Conservation (phyloP, 35 echinoderm and acorn worm genomes). For the Nesometra sesokonis region DNA sequence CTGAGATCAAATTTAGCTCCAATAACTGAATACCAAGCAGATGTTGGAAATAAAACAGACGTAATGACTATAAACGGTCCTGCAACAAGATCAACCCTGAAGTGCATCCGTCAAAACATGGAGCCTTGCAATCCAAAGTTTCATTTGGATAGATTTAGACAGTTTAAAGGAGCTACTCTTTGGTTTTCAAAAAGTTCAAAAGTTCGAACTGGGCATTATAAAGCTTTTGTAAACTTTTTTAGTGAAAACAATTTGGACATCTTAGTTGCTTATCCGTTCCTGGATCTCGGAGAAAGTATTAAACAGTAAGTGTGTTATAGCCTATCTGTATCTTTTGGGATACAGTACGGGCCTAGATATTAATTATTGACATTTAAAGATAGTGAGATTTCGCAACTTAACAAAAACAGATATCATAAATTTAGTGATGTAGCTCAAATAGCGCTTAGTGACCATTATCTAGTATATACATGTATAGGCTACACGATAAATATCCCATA, state of each 20-base stretch:
- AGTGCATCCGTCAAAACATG: background rate
- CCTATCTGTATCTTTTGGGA: too few relatives aligned
- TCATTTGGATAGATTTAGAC: background rate
- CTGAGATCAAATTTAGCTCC: conserved; percentile 22
- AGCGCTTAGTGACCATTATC: too few relatives aligned
- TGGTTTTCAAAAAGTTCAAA: background rate
- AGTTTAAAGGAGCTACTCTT: background rate
- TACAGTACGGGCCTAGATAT: too few relatives aligned
- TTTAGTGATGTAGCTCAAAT: too few relatives aligned
- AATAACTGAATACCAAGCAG: background rate
- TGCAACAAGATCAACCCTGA: background rate
- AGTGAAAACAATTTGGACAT: background rate
- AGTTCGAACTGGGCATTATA: background rate
- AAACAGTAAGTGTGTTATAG: background rate
- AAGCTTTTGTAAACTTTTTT: background rate
- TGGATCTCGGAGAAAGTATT: too few relatives aligned
- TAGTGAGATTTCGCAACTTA: too few relatives aligned
- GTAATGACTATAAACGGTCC: conserved; percentile 10
- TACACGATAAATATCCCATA: too few relatives aligned
- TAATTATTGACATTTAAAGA: too few relatives aligned
- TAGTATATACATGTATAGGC: too few relatives aligned
- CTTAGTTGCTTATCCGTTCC: background rate
- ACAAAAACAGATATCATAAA: too few relatives aligned
- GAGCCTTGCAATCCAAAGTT: too few relatives aligned
- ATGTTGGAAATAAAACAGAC: conserved; percentile 31